Conservation (phyloP, 2,888 invertebrate species). For the Tiliacea aurago region DNA sequence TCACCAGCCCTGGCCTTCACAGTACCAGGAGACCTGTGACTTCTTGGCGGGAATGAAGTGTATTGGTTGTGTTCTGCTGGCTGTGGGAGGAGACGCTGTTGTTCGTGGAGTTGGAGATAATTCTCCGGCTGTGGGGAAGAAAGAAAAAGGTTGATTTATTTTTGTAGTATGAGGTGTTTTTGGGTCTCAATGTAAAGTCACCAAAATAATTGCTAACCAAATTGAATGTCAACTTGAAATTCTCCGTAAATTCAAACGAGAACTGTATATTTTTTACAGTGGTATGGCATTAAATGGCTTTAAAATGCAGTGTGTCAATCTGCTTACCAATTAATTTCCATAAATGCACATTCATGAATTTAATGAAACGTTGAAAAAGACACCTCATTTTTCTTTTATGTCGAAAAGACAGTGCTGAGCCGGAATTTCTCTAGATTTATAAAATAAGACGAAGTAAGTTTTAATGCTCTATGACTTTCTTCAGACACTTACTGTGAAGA, state of each 20-base stretch:
- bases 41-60: conserved; percentile 86
- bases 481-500: not conserved
- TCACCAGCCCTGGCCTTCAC: conserved; percentile 85
- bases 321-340: no score
- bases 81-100: conserved; percentile 86
- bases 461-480: conserved; percentile 1
- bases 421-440: not conserved
- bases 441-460: conserved; percentile 11
- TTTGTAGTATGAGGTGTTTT: not conserved
- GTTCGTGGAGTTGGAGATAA: conserved; percentile 88
- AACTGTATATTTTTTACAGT: not conserved
- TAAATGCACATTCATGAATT: not conserved
- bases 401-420: not conserved
- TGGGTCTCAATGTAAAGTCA: not conserved
- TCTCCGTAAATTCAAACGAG: not conserved
- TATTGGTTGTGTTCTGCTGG: conserved; percentile 87
- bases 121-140: conserved; percentile 80
- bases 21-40: conserved; percentile 80
- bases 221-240: not conserved
- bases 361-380: conserved; percentile 11
- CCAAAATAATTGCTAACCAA: not conserved
- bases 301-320: not conserved
- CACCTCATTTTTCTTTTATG: not conserved
- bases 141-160: not conserved
- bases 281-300: not conserved